Percentiles rank a stretch among this genome's conserved stretches.
phyloP scores from a whole-genome alignment of 2,113 vertebrate species.

The Dasyprocta punctata region DNA sequence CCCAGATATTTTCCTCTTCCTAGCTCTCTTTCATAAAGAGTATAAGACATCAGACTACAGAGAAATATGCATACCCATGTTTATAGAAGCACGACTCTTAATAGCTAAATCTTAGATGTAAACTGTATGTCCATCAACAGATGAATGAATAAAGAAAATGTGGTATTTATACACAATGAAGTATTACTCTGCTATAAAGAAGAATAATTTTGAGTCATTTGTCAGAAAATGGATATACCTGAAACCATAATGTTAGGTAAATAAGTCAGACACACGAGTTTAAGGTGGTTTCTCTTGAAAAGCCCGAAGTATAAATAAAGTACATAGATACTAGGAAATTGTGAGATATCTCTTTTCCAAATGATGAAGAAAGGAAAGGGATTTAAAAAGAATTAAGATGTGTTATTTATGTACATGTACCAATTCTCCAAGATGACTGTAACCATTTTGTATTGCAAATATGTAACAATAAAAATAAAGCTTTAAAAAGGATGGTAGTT shows the following conservation, averaged over 20 bases:
- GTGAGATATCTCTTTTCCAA: neutral
- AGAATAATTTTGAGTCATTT: neutral
- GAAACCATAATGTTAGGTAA: neutral
- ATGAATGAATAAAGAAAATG: neutral
- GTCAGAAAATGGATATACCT: neutral
- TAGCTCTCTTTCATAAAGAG: neutral
- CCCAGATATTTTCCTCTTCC: neutral
- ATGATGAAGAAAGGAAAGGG: neutral
- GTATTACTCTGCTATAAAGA: neutral
- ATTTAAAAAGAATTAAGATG: neutral
- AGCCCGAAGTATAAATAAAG: neutral
- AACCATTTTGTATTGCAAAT: neutral
- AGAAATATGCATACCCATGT: neutral
- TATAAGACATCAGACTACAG: neutral
- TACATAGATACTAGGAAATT: neutral
- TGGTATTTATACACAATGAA: neutral
- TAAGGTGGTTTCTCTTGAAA: neutral
- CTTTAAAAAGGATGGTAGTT: neutral
- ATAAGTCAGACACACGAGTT: neutral
- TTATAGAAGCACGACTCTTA: neutral
- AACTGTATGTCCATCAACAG: neutral
- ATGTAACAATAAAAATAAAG: neutral
- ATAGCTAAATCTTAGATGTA: neutral
- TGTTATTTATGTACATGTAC: neutral
- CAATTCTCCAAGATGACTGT: neutral